Conservation (phyloP, 2,113 vertebrate species). For the Pedionomus torquatus region DNA sequence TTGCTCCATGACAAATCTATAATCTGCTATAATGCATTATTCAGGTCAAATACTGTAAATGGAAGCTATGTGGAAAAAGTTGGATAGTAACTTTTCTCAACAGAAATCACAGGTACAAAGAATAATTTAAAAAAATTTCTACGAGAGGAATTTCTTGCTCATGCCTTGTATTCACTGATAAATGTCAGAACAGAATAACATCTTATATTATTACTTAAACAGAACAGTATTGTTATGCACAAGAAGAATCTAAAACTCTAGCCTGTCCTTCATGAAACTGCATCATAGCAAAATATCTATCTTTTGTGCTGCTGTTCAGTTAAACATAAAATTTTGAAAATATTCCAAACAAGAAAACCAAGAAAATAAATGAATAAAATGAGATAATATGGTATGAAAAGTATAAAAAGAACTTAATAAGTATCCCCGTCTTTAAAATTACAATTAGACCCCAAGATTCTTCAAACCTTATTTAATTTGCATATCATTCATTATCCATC, state of each 20-base stretch:
- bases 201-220: background rate
- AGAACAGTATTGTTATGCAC: background rate
- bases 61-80: background rate
- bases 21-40: background rate
- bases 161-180: background rate
- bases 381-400: background rate
- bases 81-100: background rate
- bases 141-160: background rate
- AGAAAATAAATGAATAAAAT: background rate
- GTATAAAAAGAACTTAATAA: background rate
- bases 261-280: background rate
- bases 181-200: background rate
- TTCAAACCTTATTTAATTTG: background rate
- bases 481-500: conserved; percentile 14
- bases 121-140: background rate
- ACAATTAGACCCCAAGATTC: background rate
- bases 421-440: background rate
- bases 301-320: background rate
- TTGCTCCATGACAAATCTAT: background rate
- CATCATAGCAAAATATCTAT: background rate
- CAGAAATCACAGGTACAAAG: background rate
- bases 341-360: background rate
- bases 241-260: background rate
- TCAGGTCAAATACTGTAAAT: background rate
- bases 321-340: background rate